phyloP scores from a whole-genome alignment of 2,888 invertebrate species.

The Campopleginae sp. region DNA sequence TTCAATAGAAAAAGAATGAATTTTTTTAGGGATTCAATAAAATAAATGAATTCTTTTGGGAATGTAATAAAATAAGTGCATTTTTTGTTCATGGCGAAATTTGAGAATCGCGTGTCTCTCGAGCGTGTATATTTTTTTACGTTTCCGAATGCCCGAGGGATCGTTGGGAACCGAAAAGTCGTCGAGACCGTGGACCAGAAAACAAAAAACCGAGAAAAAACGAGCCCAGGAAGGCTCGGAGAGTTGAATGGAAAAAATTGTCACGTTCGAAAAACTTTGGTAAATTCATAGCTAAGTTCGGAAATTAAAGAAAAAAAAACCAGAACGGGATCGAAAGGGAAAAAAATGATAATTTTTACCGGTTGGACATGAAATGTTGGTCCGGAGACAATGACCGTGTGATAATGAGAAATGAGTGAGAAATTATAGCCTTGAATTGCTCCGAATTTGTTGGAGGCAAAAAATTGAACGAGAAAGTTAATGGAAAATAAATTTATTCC shows the following conservation, averaged over 20 bases:
- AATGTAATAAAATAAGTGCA: not conserved
- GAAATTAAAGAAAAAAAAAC: not conserved
- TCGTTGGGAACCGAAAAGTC: not conserved
- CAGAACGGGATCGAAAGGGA: not conserved
- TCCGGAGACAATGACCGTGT: not conserved
- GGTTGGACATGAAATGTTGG: not conserved
- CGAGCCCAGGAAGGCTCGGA: not conserved
- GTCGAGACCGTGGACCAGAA: not conserved
- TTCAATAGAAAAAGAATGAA: no score
- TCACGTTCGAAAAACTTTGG: not conserved
- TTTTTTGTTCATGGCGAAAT: not conserved
- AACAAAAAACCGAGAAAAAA: not conserved
- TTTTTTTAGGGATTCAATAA: no score
- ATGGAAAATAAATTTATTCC: slow-evolving; percentile 18
- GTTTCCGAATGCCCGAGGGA: not conserved
- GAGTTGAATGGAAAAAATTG: not conserved
- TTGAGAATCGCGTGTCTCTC: not conserved
- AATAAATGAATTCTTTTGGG: no score
- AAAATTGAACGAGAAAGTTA: not conserved
- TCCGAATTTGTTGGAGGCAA: not conserved
- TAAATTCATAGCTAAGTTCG: not conserved
- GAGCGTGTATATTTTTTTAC: not conserved
- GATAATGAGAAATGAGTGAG: not conserved
- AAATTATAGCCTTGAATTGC: not conserved
- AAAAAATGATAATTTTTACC: not conserved